A percentile compares a stretch with the other conserved stretches of the same genome.
phyloP scores from a whole-genome alignment of 2,113 vertebrate species.

The Oreochromis tanganicae region DNA sequence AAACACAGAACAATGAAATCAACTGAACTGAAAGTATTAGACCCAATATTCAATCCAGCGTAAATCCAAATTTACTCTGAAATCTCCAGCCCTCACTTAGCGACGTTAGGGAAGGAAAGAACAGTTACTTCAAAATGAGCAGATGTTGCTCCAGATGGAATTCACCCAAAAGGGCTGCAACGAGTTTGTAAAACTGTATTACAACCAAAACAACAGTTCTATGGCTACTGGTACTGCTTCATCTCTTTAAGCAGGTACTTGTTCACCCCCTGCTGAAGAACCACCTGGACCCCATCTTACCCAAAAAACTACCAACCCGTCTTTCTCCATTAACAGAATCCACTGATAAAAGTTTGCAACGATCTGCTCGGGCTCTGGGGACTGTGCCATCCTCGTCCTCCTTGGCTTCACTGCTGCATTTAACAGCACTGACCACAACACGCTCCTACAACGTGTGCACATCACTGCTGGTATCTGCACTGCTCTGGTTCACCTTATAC shows the following conservation, averaged over 20 bases:
- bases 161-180: not conserved
- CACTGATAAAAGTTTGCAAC: not conserved
- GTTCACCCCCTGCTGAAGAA: not conserved
- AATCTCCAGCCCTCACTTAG: not conserved
- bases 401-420: not conserved
- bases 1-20: not conserved
- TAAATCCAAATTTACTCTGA: not conserved
- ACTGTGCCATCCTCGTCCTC: not conserved
- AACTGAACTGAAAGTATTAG: not conserved
- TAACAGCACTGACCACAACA: not conserved
- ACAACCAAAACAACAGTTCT: not conserved
- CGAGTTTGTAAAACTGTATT: not conserved
- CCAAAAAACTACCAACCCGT: not conserved
- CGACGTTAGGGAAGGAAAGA: not conserved
- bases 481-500: not conserved
- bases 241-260: not conserved
- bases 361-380: not conserved
- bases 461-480: not conserved
- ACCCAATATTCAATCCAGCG: not conserved
- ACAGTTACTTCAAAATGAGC: not conserved
- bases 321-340: not conserved
- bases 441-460: not conserved
- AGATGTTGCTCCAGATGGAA: not conserved
- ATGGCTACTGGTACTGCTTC: not conserved
- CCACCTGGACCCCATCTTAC: not conserved